Base-by-base conservation (phyloP, 2,888 invertebrate genomes). In the Napeogenes sylphis region DNA sequence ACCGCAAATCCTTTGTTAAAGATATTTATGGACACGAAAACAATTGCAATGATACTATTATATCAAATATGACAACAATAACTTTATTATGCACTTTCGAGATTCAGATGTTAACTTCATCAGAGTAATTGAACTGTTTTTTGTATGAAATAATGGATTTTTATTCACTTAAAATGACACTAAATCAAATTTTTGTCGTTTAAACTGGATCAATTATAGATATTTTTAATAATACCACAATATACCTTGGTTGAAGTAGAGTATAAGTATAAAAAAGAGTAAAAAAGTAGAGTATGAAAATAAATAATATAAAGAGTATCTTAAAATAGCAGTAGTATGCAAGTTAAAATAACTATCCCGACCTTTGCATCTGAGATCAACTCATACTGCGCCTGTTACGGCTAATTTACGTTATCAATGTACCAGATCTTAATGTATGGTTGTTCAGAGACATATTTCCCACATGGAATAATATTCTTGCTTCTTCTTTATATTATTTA, bases 41-140 rank as follows among this genome's bases (percentile, higher is more conserved):
- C 91, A 91, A 91, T 91, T 90, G 90, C 75, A 82, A 80, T 84
- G 87, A 84, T 87, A 85, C 88, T 85, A 89, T 90, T 90, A 87
- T 89, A 87, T 84, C 84, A 83, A 71, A 57, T 87, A 85, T 89
- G 90, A 90, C 89, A 85, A 84, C 84, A 88, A 87, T 90, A 87
- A 87, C 82, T 81, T 84, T 84, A 87, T 87, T 84, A 82, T 78
- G 74, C 74, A 75, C 85, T 74, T 71, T 71, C 73, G 74, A 80
- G 75, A 87, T 90, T 82, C 83, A 89, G 90, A 85, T 75, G 80
- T 89, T 81, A 75, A 75, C 74, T 78, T 81, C 75, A 80, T 81
- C 75, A 75, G 73, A 70, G 71, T 70, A 75, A 78, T 72, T 71
- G 78, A 83, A 81, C 80, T 56, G 60, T 62, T 3, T 10, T 42